phyloP scores from a whole-genome alignment of 2,888 invertebrate species.

The Thymelicus sylvestris region DNA sequence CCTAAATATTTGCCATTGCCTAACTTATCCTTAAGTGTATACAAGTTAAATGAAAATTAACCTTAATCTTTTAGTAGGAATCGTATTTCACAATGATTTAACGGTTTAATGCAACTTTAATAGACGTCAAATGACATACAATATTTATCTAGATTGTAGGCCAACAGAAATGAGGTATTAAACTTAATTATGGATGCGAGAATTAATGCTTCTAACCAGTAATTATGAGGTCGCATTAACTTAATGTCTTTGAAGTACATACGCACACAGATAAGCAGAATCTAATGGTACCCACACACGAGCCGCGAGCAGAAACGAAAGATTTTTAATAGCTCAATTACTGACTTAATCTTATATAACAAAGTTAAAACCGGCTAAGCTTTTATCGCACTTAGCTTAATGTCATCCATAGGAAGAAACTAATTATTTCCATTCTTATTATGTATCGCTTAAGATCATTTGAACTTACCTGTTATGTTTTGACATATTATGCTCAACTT shows the following conservation, averaged over 20 bases:
- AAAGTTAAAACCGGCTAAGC: not conserved
- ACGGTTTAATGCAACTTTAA: constrained; percentile 74
- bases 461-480: too few species aligned
- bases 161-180: constrained; percentile 80
- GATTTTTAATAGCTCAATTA: constrained; percentile 12
- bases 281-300: constrained; percentile 16
- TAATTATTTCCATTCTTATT: too few species aligned
- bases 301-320: not conserved
- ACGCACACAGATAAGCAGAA: constrained; percentile 44
- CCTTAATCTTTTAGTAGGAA: constrained; percentile 1
- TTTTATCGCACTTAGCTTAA: not conserved
- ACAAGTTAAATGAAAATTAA: not conserved
- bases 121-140: constrained; percentile 70
- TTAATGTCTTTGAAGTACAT: constrained; percentile 78
- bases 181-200: constrained; percentile 83
- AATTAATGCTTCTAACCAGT: constrained; percentile 81
- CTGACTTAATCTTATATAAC: not conserved
- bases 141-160: constrained; percentile 82
- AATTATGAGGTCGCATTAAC: constrained; percentile 83
- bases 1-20: too few species aligned
- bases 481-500: too few species aligned
- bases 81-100: constrained; percentile 58
- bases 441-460: too few species aligned
- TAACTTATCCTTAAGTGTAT: not conserved
- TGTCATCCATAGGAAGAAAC: too few species aligned